Evolutionary conservation across 1,140 invertebrate species (phyloP), one percentile per base, ranked within the genome.

Genomic region (Trichonephila clavata): DNA sequence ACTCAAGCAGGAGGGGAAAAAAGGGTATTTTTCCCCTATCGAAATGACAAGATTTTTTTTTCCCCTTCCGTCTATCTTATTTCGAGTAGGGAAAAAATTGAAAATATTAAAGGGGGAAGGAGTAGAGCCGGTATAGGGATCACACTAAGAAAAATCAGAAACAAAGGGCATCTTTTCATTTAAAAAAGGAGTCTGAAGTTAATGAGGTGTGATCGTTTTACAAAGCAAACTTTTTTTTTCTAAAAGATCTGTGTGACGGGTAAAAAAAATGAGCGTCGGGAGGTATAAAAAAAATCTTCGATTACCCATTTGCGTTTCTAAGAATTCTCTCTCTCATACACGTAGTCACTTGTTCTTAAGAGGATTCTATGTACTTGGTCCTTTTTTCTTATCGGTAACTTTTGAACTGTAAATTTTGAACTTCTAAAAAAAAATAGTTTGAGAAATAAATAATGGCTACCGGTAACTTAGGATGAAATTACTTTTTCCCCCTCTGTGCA

Each of bases 141-240:
- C 86, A 89, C 63, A 89, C 63, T 21, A 43, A 32, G 71, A 61
- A 89, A 68, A 89, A 89, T 89, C 86, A 89, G 86, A 89, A 89
- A 89, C 86, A 89, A 89, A 89, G 65, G 50, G 71, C 71, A 77
- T 77, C 71, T 77, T 77, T 77, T 77, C 71, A 77, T 77, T 71
- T 68, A 24, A 71, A 89, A 89, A 71, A 89, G 18, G 65, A 71
- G 61, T 71, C 86, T 68, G 57, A 43, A 71, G 86, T 71, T 89
- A 89, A 89, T 89, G 86, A 89, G 86, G 86, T 71, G 86, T 71
- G 86, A 89, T 89, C 86, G 81, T 83, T 61, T 89, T 89, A 89
- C 61, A 89, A 89, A 89, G 86, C 61, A 89, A 71, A 32, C 20
- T 57, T 89, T 89, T 89, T 39, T 89, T 43, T 77, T 2, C 65